These are phyloP conservation scores for Poeciliopsis prolifica DNA, from an alignment of 2,113 vertebrate genomes.

Conservation along the genomic window DNA sequence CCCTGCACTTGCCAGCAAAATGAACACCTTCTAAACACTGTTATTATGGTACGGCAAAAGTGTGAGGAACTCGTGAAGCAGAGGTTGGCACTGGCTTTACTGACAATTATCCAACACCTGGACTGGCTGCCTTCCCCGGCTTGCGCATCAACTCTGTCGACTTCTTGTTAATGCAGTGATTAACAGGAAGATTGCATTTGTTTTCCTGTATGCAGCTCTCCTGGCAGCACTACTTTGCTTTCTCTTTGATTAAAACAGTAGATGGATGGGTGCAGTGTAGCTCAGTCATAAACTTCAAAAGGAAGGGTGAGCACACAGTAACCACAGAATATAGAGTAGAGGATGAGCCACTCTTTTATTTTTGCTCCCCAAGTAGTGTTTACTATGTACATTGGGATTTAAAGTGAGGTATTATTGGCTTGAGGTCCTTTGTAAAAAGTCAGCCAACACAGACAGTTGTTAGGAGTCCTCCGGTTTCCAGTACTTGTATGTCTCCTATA, in stretches of 20 bases:
- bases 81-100: conserved; percentile 53
- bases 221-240: conserved; percentile 60
- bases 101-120: conserved; percentile 72
- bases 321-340: conserved; percentile 14
- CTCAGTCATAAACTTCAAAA: conserved; percentile 57
- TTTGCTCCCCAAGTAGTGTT: conserved; percentile 26
- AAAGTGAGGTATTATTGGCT: conserved; percentile 3
- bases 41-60: conserved; percentile 53
- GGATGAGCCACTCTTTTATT: neutral
- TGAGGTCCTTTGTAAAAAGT: conserved; percentile 24
- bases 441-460: conserved; percentile 8
- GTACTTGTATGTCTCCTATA: neutral
- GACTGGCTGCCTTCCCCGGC: conserved; percentile 51
- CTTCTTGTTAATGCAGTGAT: conserved; percentile 71
- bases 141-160: conserved; percentile 58
- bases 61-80: conserved; percentile 58
- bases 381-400: conserved; percentile 24
- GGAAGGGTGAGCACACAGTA: conserved; percentile 22
- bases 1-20: conserved; percentile 27
- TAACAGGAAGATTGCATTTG: conserved; percentile 69
- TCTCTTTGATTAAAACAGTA: conserved; percentile 69
- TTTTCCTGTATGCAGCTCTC: conserved; percentile 59
- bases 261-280: conserved; percentile 48
- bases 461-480: conserved; percentile 13
- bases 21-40: conserved; percentile 51